phyloP scores from a whole-genome alignment of 2,113 vertebrate species.

The Boleophthalmus pectinirostris region DNA sequence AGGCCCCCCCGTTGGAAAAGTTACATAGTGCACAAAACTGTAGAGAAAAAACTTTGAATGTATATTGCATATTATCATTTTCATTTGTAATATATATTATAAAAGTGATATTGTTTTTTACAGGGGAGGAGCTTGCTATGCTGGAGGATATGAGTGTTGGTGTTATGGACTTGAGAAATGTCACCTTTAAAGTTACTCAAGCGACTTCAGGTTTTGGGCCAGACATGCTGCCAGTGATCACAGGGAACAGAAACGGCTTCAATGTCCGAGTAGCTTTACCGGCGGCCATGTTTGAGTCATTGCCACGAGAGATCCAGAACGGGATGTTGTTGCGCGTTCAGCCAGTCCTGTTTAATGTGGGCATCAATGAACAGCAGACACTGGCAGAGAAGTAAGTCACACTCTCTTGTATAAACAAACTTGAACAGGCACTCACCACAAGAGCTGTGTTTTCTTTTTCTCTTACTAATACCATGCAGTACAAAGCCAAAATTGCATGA shows the following conservation, averaged over 20 bases:
- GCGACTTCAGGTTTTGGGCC: constrained; percentile 84
- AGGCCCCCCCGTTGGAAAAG: too few species aligned
- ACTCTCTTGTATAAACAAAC: neutral
- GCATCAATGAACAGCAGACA: constrained; percentile 98
- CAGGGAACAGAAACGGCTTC: constrained; percentile 94
- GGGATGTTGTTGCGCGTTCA: constrained; percentile 98
- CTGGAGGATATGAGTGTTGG: constrained; percentile 97
- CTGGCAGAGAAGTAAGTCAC: constrained; percentile 91
- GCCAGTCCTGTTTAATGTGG: constrained; percentile 95
- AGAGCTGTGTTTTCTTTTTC: too few species aligned
- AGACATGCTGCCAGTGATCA: constrained; percentile 97
- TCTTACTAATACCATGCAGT: too few species aligned
- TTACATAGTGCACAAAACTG: too few species aligned
- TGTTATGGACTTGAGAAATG: constrained; percentile 95
- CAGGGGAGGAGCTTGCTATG: constrained; percentile 97
- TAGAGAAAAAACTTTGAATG: too few species aligned
- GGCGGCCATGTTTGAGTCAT: constrained; percentile 87
- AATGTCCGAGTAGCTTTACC: constrained; percentile 94
- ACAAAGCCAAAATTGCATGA: too few species aligned
- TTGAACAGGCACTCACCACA: too few species aligned
- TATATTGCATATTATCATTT: neutral
- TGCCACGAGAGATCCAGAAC: constrained; percentile 96
- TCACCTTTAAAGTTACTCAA: constrained; percentile 98
- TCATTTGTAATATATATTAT: neutral
- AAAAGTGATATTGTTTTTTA: constrained; percentile 16